Evolutionary conservation across 2,888 invertebrate species (phyloP), one percentile per base, ranked within the genome.

Genomic region (Spilarctia lutea): DNA sequence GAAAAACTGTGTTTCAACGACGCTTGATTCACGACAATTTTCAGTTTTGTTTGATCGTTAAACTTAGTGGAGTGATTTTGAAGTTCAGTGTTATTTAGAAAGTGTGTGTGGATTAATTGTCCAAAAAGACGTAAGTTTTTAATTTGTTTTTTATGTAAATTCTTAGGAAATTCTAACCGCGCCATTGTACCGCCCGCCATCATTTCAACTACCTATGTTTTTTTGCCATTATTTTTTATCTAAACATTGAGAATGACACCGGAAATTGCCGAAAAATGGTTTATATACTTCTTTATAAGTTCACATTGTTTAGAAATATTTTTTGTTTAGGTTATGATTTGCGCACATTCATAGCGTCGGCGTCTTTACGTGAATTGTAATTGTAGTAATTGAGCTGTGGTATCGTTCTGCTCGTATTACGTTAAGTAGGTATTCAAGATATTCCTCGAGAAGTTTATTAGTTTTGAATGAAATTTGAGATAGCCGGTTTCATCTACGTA

Each of bases 131-230:
- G 94, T 94, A 79, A 94, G 94, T 94, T 88, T 73, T 83, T 79
- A 79, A 39, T 68, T 77, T 74, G 77, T 86, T 86, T 76, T 56
- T 60, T 48, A 60, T 45, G 66, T 70, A 74, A 79, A 83, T 71
- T 76, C 75, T 42, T 77, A 80, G 74, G 76, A 83, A 79, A 84
- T 65, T 33, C 73, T 39, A 72, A 79, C 78, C 92, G 91, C 93
- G 93, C 94, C 93, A 93, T 93, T 91, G 89, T 88, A 90, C 91
- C 91, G 93, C 94, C 94, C 94, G 94, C 94, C 94, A 94, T 94
- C 90, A 90, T 86, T 88, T 88, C 82, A 85, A 86, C 87, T 86
- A 82, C 83, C 83, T 84, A 88, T 88, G 88, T 88, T 86, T 84
- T 83, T 75, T 79, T 78, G 80, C 74, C 35, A 45, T 82, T 65